Percentiles rank a stretch among this genome's conserved stretches.
These are phyloP conservation scores for Embiotoca jacksoni DNA, from an alignment of 2,113 vertebrate genomes.

Conservation along the genomic window DNA sequence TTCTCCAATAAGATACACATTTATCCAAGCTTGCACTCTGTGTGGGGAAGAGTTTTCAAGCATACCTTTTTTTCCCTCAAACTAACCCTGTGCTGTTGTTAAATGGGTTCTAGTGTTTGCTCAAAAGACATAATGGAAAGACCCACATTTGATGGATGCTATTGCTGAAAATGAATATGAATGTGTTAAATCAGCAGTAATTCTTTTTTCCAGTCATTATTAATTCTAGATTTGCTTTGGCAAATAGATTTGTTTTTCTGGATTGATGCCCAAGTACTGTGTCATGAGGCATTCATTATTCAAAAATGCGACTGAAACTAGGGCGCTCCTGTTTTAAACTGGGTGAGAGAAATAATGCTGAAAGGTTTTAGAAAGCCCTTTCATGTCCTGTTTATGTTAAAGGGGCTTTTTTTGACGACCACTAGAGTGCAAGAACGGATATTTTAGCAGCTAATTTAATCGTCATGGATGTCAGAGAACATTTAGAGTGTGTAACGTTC, in stretches of 20 bases:
- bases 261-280: constrained; percentile 62
- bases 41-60: not conserved
- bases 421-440: constrained; percentile 29
- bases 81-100: constrained; percentile 14
- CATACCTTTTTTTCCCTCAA: not conserved
- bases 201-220: constrained; percentile 56
- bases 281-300: constrained; percentile 69
- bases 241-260: constrained; percentile 65
- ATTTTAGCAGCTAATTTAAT: constrained; percentile 68
- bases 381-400: constrained; percentile 61
- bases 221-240: constrained; percentile 69
- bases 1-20: constrained; percentile 49
- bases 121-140: constrained; percentile 54
- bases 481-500: constrained; percentile 48
- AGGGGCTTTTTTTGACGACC: not conserved
- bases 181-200: constrained; percentile 56
- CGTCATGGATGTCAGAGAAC: constrained; percentile 56
- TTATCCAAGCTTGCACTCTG: constrained; percentile 23
- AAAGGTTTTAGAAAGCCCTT: constrained; percentile 67
- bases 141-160: constrained; percentile 54
- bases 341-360: constrained; percentile 51
- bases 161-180: constrained; percentile 54
- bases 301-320: constrained; percentile 53
- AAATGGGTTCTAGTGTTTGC: constrained; percentile 48
- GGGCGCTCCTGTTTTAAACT: constrained; percentile 59